Base-by-base conservation (phyloP, 2,113 vertebrate species). In the Stegastes partitus region DNA sequence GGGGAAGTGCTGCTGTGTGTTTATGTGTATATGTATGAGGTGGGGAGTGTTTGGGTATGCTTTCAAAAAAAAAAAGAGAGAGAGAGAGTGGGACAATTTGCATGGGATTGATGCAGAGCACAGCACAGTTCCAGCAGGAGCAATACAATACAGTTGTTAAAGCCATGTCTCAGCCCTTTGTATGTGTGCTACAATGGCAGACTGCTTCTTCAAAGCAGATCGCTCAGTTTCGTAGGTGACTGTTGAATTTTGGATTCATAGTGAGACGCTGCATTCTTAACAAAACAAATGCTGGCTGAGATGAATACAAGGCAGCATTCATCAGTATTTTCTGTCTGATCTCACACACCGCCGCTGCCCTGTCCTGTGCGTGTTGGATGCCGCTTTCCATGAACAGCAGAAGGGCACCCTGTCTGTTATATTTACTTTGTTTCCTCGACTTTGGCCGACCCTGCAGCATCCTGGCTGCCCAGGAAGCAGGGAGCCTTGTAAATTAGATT, bases 401-500 rank as follows among this genome's bases (percentile, higher is more conserved):
- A 89, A 91, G 90, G 89, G 77, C 89, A 74, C 68, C 26, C 58
- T 77, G 79, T 82, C 83, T 57, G 61, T 74, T 78, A 53, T 49
- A 66, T 88, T 92, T 67, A 87, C 89, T 91, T 89, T 85, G 83
- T 90, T 89, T 84, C 75, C 84, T 84, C 82, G 89, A 90, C 89
- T 88, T 88, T 92, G 87, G 81, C 89, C 77, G 79, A 89, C 87
- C 90, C 86, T 83, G 82, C 84, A 77, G 85, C 86, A 79, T 85
- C 84, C 74, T 61, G 78, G 74, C 86, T 82, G 83, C 74, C 82
- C 91, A 88, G 93, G 91, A 93, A 88, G 86, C 76, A 53, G 86
- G 74, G 82, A 69, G 81, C 74, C 84, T 71, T 76, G 77, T 37
- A 91, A 93, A 95, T 95, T 87, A 89, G 91, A 94, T 95, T 95